Evolutionary conservation across 2,888 invertebrate species (phyloP).

Genomic region (Torymus texanus): DNA sequence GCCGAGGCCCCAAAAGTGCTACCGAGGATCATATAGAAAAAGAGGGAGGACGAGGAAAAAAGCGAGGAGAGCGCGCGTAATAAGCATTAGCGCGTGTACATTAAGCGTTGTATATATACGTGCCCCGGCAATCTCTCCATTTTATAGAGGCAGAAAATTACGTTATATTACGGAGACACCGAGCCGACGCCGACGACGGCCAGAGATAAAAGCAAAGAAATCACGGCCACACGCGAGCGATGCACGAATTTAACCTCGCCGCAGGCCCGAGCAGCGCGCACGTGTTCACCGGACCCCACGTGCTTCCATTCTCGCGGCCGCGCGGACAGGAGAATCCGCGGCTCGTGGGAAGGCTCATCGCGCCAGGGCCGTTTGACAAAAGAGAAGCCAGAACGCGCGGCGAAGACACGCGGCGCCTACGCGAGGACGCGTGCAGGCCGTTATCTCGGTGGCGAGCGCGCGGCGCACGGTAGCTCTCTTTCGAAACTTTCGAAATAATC

Average conservation of each 20-base stretch:
- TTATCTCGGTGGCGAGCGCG: conserved; percentile 6
- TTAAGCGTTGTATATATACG: background rate
- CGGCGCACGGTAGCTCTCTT: background rate
- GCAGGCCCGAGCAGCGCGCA: too few relatives aligned
- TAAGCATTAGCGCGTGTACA: conserved; percentile 28
- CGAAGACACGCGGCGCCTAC: conserved; percentile 15
- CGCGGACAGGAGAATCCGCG: background rate
- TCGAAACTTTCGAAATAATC: conserved; percentile 52
- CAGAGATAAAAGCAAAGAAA: background rate
- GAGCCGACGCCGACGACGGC: background rate
- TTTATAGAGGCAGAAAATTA: background rate
- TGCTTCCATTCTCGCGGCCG: too few relatives aligned
- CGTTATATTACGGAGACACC: background rate
- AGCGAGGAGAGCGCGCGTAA: conserved; percentile 28
- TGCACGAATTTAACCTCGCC: conserved; percentile 15
- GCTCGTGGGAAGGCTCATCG: background rate
- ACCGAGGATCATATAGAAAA: conserved; percentile 20
- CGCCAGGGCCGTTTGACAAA: background rate
- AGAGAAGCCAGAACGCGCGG: too few relatives aligned
- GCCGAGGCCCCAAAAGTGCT: conserved; percentile 71
- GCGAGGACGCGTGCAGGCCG: conserved; percentile 15
- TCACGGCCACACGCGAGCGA: background rate
- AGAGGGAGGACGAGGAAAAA: conserved; percentile 5
- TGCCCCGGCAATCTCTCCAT: background rate
- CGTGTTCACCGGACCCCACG: too few relatives aligned